These are phyloP conservation scores for Peromyscus attwateri DNA, from an alignment of 2,797 vertebrate genomes.

Conservation along the genomic window DNA sequence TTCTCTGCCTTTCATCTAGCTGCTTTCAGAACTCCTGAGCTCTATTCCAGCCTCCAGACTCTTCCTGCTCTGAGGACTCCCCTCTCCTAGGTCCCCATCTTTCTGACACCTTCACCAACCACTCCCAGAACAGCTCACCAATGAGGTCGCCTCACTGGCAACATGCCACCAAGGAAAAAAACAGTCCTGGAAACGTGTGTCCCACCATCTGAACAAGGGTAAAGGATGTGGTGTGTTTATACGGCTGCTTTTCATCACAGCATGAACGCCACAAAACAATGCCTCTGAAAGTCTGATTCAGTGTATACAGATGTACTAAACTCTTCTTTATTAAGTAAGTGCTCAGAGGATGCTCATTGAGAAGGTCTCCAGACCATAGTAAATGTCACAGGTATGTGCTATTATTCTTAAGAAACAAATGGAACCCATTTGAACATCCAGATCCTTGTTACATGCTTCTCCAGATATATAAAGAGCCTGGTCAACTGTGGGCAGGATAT, in stretches of 20 bases:
- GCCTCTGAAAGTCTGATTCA: slow-evolving; percentile 12
- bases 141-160: slow-evolving; percentile 3
- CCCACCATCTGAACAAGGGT: not conserved
- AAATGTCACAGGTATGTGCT: not conserved
- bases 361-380: not conserved
- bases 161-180: slow-evolving; percentile 11
- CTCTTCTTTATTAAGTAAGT: slow-evolving; percentile 36
- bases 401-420: slow-evolving; percentile 31
- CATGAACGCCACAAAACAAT: slow-evolving; percentile 41
- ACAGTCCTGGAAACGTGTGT: not conserved
- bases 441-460: not conserved
- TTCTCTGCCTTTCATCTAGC: not conserved
- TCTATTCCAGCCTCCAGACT: not conserved
- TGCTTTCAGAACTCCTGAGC: not conserved
- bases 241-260: slow-evolving; percentile 42
- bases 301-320: not conserved
- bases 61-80: not conserved
- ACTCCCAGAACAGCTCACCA: not conserved
- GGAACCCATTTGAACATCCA: not conserved
- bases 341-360: not conserved
- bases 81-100: not conserved
- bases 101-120: not conserved
- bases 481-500: not conserved
- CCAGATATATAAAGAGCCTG: not conserved
- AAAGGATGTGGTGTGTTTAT: not conserved